Evolutionary conservation across 2,888 invertebrate genomes (phyloP).

Genomic region (Perizoma affinitatum): DNA sequence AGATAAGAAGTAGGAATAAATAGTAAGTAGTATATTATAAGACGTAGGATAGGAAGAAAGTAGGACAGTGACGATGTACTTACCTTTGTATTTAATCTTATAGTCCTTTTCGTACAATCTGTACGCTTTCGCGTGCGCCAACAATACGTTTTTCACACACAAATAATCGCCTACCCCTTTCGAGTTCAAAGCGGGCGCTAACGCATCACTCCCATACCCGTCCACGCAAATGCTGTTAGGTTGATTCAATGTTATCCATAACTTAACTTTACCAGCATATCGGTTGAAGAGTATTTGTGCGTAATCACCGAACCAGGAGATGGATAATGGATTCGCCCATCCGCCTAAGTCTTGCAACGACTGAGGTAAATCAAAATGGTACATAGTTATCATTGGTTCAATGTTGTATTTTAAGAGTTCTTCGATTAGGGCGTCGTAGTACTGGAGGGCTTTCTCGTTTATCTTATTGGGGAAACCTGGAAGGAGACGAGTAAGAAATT

Average conservation of each 20-base stretch:
- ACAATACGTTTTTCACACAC: slow-evolving; percentile 78
- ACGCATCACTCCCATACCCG: slow-evolving; percentile 68
- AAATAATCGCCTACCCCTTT: slow-evolving; percentile 78
- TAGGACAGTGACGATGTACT: slow-evolving; percentile 7
- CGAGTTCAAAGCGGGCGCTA: slow-evolving; percentile 63
- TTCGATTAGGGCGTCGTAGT: slow-evolving; percentile 83
- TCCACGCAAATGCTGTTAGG: slow-evolving; percentile 71
- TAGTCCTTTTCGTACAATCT: slow-evolving; percentile 68
- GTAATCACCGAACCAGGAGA: slow-evolving; percentile 77
- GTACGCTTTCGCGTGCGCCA: slow-evolving; percentile 85
- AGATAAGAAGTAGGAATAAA: too few species aligned
- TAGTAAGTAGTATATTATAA: too few species aligned
- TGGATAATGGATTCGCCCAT: slow-evolving; percentile 59
- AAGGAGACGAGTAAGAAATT: too few species aligned
- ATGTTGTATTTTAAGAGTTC: slow-evolving; percentile 67
- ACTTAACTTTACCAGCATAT: slow-evolving; percentile 72
- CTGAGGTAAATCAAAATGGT: slow-evolving; percentile 45
- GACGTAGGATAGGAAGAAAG: too few species aligned
- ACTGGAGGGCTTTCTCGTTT: slow-evolving; percentile 68
- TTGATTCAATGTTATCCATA: slow-evolving; percentile 86
- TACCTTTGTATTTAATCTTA: slow-evolving; percentile 61
- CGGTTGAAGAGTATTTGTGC: slow-evolving; percentile 67
- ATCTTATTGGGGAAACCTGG: slow-evolving; percentile 61
- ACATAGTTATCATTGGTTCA: slow-evolving; percentile 43
- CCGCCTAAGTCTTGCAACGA: slow-evolving; percentile 44